phyloP scores from a whole-genome alignment of 2,797 vertebrate species.

The Bovichtus variegatus region DNA sequence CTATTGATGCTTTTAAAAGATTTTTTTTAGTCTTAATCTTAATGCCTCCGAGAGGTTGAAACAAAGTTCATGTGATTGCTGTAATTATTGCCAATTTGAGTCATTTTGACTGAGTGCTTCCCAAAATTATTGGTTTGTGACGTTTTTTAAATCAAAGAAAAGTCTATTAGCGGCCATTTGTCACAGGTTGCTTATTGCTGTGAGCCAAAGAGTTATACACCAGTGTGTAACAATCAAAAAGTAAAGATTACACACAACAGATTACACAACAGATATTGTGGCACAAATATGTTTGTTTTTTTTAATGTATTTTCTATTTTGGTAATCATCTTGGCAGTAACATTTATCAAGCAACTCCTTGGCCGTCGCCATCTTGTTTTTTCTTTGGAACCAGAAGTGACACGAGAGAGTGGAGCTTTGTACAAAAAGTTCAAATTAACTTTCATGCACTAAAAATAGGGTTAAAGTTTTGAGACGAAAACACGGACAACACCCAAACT shows the following conservation, averaged over 20 bases:
- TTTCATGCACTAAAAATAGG: too few species aligned
- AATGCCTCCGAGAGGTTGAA: not conserved
- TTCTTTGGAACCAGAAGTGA: too few species aligned
- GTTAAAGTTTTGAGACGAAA: too few species aligned
- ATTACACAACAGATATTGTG: not conserved
- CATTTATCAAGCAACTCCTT: not conserved
- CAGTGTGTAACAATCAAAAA: not conserved
- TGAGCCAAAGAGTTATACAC: not conserved
- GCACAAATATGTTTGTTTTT: not conserved
- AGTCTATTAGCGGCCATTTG: not conserved
- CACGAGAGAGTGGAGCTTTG: too few species aligned
- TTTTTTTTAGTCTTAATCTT: too few species aligned
- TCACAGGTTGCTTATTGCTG: not conserved
- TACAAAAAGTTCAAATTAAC: too few species aligned
- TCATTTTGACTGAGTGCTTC: not conserved
- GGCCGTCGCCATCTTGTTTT: too few species aligned
- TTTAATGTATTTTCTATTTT: not conserved
- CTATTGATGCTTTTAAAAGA: not conserved
- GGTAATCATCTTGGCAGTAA: slow-evolving; percentile 5
- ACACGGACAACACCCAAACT: too few species aligned
- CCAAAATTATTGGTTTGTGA: slow-evolving; percentile 2
- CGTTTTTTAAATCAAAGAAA: slow-evolving; percentile 19
- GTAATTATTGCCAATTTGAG: slow-evolving; percentile 7
- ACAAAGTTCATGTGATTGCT: slow-evolving; percentile 1
- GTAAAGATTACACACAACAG: not conserved